Evolutionary conservation across 2,113 vertebrate genomes (phyloP), one percentile per base, ranked within the genome.

Genomic region (Sylvia atricapilla): DNA sequence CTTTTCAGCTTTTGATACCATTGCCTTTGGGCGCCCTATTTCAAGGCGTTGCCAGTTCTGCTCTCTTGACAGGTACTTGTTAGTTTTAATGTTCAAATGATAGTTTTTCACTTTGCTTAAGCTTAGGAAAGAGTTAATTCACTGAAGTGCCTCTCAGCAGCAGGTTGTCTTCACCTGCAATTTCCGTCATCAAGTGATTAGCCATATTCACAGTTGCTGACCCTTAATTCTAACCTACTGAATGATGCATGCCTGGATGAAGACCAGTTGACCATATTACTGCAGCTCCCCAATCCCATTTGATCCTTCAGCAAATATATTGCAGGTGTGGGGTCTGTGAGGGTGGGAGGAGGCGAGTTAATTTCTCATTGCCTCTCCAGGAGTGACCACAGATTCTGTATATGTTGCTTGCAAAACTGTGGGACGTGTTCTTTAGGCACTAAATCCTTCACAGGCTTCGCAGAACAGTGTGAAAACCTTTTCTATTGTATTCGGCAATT

Each of bases 151-250:
- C 93, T 97, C 87, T 95, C 96, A 96, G 94, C 97, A 97, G 94
- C 94, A 97, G 91, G 92, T 96, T 97, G 91, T 97, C 97, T 97
- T 98, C 97, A 96, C 96, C 97, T 97, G 97, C 94, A 97, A 97
- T 97, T 97, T 97, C 95, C 30, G 7, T 97, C 95, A 95, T 95
- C 87, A 79, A 94, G 96, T 97, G 97, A 97, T 98, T 98, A 98
- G 85, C 96, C 96, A 97, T 97, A 97, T 97, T 98, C 97, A 97
- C 94, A 96, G 93, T 96, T 97, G 95, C 94, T 98, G 97, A 97
- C 95, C 94, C 97, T 96, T 97, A 93, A 94, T 98, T 95, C 91
- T 95, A 96, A 91, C 93, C 94, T 96, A 90, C 97, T 97, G 88
- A 93, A 95, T 95, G 93, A 73, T 97, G 96, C 96, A 97, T 97